Percentiles rank a stretch among this genome's conserved stretches.
Evolutionary conservation across 2,113 vertebrate genomes (phyloP).

Genomic region (Chitala chitala): DNA sequence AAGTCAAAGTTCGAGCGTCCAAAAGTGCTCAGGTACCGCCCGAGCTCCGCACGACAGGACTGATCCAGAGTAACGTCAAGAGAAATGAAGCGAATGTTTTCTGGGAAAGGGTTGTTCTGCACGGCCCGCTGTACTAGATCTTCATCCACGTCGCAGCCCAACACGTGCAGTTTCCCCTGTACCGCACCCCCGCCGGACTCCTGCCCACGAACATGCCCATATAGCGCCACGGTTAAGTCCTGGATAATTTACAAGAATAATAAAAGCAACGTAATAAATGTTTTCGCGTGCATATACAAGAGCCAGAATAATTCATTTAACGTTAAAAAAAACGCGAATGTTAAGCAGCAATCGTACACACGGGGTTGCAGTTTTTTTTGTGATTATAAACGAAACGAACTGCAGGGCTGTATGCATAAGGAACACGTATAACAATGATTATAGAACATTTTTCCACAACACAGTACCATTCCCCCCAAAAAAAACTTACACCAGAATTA

Average conservation of each 20-base stretch:
- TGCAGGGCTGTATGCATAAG: no score
- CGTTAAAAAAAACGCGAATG: no score
- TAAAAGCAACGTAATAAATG: conserved; percentile 2
- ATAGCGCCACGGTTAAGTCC: conserved; percentile 84
- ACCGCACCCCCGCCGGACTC: not conserved
- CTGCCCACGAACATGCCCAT: conserved; percentile 66
- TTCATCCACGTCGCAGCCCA: conserved; percentile 85
- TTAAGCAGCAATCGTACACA: no score
- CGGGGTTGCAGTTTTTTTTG: no score
- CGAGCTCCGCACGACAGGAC: conserved; percentile 47
- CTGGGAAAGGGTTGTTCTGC: conserved; percentile 68
- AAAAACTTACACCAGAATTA: conserved; percentile 79
- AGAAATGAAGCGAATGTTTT: conserved; percentile 67
- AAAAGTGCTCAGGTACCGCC: conserved; percentile 61
- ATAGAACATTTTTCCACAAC: accelerated
- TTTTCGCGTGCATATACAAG: no score
- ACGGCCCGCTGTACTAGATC: conserved; percentile 68
- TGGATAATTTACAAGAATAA: conserved; percentile 41
- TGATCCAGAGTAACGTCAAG: conserved; percentile 74
- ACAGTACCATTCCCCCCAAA: not conserved
- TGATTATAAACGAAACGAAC: no score
- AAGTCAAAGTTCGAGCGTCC: conserved; percentile 70
- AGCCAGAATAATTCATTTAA: no score
- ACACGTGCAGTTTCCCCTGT: conserved; percentile 56
- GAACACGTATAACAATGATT: no score